These are phyloP conservation scores for Cololabis saira DNA, from an alignment of 2,113 vertebrate genomes.

Conservation along the genomic window DNA sequence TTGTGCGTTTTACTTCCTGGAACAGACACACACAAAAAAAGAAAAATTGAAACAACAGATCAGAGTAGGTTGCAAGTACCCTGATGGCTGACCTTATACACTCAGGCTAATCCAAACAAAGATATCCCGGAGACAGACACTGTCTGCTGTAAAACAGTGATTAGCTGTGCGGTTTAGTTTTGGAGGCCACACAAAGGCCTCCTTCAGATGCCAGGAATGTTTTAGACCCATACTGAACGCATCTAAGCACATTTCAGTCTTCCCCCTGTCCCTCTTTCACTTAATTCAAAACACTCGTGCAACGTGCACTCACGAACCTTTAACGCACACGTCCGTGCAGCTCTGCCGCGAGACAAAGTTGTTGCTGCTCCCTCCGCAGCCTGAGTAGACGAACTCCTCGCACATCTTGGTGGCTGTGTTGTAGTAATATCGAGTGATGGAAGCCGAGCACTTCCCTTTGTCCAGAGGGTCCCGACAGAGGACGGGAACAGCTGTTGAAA, in stretches of 20 bases:
- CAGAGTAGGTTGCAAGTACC: slow-evolving; percentile 2
- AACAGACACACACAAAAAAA: no score
- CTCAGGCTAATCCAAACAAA: slow-evolving; percentile 2
- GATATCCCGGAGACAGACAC: slow-evolving; percentile 4
- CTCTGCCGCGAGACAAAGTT: slow-evolving; percentile 85
- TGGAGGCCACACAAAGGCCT: not conserved
- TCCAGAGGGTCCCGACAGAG: slow-evolving; percentile 88
- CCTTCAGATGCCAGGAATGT: slow-evolving; percentile 4
- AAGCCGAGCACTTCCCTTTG: slow-evolving; percentile 86
- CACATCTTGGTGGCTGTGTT: slow-evolving; percentile 83
- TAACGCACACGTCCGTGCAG: slow-evolving; percentile 84
- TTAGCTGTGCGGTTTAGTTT: slow-evolving; percentile 5
- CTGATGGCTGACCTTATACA: not conserved
- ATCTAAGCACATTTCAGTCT: slow-evolving; percentile 3
- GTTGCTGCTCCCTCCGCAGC: slow-evolving; percentile 93
- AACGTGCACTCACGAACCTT: slow-evolving; percentile 73
- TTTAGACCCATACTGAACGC: slow-evolving; percentile 19
- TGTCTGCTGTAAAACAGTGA: slow-evolving; percentile 10
- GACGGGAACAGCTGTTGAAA: slow-evolving; percentile 79
- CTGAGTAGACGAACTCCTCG: slow-evolving; percentile 87
- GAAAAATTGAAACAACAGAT: slow-evolving; percentile 9
- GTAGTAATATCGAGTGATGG: slow-evolving; percentile 90
- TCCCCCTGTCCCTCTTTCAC: not conserved
- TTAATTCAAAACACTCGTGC: not conserved
- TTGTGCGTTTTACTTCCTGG: slow-evolving; percentile 44